phyloP scores from a whole-genome alignment of 1,140 invertebrate species.

The Epicauta chinensis region DNA sequence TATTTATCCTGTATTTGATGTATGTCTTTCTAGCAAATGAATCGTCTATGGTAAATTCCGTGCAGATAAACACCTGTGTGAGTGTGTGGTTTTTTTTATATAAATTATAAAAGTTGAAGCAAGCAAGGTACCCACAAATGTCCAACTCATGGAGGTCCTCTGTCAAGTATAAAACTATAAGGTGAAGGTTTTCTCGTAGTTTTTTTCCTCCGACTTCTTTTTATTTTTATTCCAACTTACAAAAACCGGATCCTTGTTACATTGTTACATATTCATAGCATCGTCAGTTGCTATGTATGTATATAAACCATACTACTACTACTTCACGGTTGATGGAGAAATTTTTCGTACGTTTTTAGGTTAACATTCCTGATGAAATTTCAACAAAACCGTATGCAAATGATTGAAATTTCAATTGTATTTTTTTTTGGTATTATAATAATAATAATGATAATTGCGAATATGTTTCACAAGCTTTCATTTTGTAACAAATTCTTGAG shows the following conservation, averaged over 20 bases:
- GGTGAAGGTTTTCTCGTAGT: conserved; percentile 23
- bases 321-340: conserved; percentile 13
- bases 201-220: too few species aligned
- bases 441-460: too few species aligned
- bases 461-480: too few species aligned
- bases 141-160: conserved; percentile 16
- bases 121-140: conserved; percentile 16
- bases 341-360: conserved; percentile 7
- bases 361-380: conserved; percentile 5
- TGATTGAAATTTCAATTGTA: too few species aligned
- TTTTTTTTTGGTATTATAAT: too few species aligned
- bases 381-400: neutral
- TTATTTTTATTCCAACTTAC: conserved; percentile 14
- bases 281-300: conserved; percentile 15
- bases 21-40: conserved; percentile 18
- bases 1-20: conserved; percentile 22
- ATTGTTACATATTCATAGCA: conserved; percentile 31
- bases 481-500: too few species aligned
- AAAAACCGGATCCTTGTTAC: conserved; percentile 30
- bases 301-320: too few species aligned
- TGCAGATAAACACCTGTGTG: too few species aligned
- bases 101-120: conserved; percentile 4
- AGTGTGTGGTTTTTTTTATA: conserved; percentile 3
- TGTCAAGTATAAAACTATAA: conserved; percentile 6
- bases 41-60: neutral